Evolutionary conservation across 2,113 vertebrate species (phyloP).

Genomic region (Colius striatus): DNA sequence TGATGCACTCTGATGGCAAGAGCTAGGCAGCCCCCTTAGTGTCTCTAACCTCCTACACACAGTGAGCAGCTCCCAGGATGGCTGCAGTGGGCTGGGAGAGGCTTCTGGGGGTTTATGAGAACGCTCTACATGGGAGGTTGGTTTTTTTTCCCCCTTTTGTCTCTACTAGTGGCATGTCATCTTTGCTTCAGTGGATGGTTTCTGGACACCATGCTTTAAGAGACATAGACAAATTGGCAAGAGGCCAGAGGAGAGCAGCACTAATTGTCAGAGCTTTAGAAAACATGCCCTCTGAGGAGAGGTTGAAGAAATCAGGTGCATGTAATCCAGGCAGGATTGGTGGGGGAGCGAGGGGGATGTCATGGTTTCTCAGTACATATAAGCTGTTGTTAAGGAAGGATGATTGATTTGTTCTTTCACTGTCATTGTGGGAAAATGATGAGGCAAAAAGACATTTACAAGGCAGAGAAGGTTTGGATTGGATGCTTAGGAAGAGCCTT

Average conservation of each 20-base stretch:
- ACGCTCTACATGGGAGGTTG: not conserved
- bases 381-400: conserved; percentile 48
- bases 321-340: conserved; percentile 13
- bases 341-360: conserved; percentile 12
- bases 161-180: not conserved
- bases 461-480: not conserved
- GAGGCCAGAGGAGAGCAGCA: conserved; percentile 11
- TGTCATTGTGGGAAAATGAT: not conserved
- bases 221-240: conserved; percentile 39
- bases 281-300: conserved; percentile 34
- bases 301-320: conserved; percentile 33
- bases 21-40: not conserved
- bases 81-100: not conserved
- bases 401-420: conserved; percentile 30
- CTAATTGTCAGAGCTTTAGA: conserved; percentile 56
- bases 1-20: not conserved
- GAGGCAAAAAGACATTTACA: not conserved
- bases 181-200: not conserved
- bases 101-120: not conserved
- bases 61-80: not conserved
- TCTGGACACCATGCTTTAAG: conserved; percentile 1
- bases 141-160: not conserved
- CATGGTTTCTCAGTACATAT: conserved; percentile 12
- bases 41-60: not conserved
- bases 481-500: not conserved